Conservation (phyloP, 2,113 vertebrate genomes). For the Rhinoderma darwinii region DNA sequence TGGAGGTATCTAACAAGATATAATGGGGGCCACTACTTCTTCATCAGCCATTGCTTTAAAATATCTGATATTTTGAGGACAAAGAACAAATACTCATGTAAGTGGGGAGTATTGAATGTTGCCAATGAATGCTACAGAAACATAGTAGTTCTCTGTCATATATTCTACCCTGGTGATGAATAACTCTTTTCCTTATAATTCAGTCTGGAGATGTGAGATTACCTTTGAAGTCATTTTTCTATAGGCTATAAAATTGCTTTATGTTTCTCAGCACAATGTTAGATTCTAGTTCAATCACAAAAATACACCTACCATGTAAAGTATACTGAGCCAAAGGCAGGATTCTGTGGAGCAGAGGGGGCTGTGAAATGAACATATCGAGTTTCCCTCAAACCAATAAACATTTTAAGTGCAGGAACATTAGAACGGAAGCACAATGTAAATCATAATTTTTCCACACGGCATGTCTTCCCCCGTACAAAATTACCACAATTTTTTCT, state of each 20-base stretch:
- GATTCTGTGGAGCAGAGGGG: slow-evolving; percentile 25
- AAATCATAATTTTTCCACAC: slow-evolving; percentile 63
- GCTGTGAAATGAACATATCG: slow-evolving; percentile 40
- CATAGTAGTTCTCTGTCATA: not conserved
- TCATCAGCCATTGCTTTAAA: not conserved
- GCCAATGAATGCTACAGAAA: not conserved
- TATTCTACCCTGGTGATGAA: not conserved
- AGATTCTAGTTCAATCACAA: slow-evolving; percentile 12
- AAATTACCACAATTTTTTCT: slow-evolving; percentile 41
- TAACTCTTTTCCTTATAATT: not conserved
- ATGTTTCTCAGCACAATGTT: slow-evolving; percentile 21
- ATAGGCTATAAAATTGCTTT: slow-evolving; percentile 20
- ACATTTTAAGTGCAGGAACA: slow-evolving; percentile 45
- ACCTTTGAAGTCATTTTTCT: slow-evolving; percentile 13
- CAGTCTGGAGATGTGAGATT: not conserved
- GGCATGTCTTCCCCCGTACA: slow-evolving; percentile 58
- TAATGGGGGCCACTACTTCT: not conserved
- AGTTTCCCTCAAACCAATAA: slow-evolving; percentile 45
- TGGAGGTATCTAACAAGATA: not conserved
- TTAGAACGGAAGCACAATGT: slow-evolving; percentile 60
- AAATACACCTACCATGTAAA: slow-evolving; percentile 40
- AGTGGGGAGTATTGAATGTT: not conserved
- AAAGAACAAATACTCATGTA: not conserved
- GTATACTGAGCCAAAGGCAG: slow-evolving; percentile 28
- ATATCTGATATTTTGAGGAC: not conserved